These are phyloP conservation scores for Cabera pusaria DNA, from an alignment of 2,888 invertebrate species.

Conservation along the genomic window DNA sequence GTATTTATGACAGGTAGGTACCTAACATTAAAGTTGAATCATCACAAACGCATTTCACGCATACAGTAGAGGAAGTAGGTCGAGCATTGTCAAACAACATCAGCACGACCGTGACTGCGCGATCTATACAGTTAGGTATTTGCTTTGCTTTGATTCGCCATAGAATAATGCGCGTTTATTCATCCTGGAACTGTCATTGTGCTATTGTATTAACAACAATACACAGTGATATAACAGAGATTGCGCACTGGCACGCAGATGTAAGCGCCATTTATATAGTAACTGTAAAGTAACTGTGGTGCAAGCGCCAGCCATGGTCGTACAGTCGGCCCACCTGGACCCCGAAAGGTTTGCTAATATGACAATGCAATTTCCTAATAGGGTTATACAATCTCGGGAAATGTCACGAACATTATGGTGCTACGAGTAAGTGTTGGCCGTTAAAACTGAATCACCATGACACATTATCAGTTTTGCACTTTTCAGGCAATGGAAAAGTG, in stretches of 20 bases:
- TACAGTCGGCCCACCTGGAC: conserved; percentile 44
- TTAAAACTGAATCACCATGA: too few relatives aligned
- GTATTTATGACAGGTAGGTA: too few relatives aligned
- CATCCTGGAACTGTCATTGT: conserved; percentile 34
- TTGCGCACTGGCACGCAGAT: conserved; percentile 34
- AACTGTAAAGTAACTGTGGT: too few relatives aligned
- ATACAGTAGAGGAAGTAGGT: conserved; percentile 5
- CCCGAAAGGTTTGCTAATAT: conserved; percentile 36
- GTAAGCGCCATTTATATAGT: conserved; percentile 5
- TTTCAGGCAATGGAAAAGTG: too few relatives aligned
- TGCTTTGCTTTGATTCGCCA: conserved; percentile 32
- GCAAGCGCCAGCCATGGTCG: too few relatives aligned
- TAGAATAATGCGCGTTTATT: conserved; percentile 32
- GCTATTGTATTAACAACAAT: conserved; percentile 41
- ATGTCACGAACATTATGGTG: conserved; percentile 7
- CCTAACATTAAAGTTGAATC: too few relatives aligned
- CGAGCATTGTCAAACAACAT: conserved; percentile 3
- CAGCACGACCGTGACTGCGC: not conserved
- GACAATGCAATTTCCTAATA: conserved; percentile 23
- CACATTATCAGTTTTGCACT: too few relatives aligned
- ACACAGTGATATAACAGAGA: conserved; percentile 43
- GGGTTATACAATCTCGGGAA: conserved; percentile 8
- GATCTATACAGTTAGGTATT: conserved; percentile 25
- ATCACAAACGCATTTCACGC: conserved; percentile 1
- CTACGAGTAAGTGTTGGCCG: too few relatives aligned